Evolutionary conservation across 1,140 invertebrate genomes (phyloP).

Genomic region (silkworm (Bombyx mori)): DNA sequence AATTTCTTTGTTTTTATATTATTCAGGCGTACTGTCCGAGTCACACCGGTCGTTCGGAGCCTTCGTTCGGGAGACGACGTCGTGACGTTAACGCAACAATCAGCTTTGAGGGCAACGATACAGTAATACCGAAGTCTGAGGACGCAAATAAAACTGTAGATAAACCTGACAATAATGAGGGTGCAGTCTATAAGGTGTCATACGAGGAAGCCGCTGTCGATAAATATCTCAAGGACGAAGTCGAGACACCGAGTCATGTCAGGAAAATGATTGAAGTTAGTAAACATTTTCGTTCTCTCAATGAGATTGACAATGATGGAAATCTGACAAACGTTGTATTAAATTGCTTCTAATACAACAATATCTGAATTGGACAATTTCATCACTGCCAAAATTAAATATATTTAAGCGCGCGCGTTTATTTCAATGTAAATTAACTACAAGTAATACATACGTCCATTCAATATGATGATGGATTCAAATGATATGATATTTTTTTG

Average conservation of each 20-base stretch:
- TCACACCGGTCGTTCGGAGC: conserved; percentile 80
- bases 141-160: conserved; percentile 25
- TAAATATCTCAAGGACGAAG: conserved; percentile 66
- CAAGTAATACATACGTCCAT: no score
- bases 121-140: conserved; percentile 36
- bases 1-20: conserved; percentile 1
- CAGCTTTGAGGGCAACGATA: conserved; percentile 34
- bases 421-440: no score
- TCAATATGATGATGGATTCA: no score
- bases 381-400: no score
- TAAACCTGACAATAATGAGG: conserved; percentile 26
- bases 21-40: conserved; percentile 82
- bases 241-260: conserved; percentile 78
- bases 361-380: no score
- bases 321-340: no score
- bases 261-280: conserved; percentile 88
- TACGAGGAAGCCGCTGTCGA: conserved; percentile 56
- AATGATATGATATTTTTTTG: no score
- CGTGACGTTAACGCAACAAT: conserved; percentile 73
- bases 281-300: no score
- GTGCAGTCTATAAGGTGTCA: conserved; percentile 45
- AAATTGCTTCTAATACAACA: no score
- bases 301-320: no score
- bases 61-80: conserved; percentile 82
- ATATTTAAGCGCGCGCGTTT: no score